Percentiles rank a stretch among this genome's conserved stretches.
phyloP scores from a whole-genome alignment of 2,888 invertebrate species.

The Eupelmus urozonus region DNA sequence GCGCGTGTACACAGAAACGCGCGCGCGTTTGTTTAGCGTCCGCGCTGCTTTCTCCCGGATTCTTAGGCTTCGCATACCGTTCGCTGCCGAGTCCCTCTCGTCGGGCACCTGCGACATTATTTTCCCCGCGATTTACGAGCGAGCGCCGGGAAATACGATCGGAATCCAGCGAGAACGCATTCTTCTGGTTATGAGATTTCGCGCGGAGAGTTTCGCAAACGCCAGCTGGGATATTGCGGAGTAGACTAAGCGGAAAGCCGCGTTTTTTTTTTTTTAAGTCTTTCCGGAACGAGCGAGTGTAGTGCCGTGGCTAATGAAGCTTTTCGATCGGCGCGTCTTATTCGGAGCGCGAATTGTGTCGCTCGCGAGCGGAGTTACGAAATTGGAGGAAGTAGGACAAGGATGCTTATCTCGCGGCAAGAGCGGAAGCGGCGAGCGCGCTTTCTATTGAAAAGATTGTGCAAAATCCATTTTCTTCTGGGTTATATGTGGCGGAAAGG shows the following conservation, averaged over 20 bases:
- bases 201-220: conserved; percentile 38
- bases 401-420: neutral
- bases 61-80: conserved; percentile 22
- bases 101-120: conserved; percentile 41
- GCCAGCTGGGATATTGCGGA: conserved; percentile 15
- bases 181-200: conserved; percentile 55
- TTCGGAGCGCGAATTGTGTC: neutral
- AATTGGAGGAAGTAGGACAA: neutral
- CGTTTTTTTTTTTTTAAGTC: neutral
- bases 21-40: neutral
- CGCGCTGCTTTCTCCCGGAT: conserved; percentile 51
- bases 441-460: too few species aligned
- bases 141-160: conserved; percentile 38
- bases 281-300: neutral
- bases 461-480: too few species aligned
- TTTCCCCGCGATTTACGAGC: conserved; percentile 50
- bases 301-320: neutral
- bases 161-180: conserved; percentile 34
- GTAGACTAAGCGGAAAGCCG: conserved; percentile 25
- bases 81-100: neutral
- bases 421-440: neutral
- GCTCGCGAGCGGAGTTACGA: neutral
- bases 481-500: too few species aligned
- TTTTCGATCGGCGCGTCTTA: neutral
- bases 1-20: neutral